Evolutionary conservation across 1,140 invertebrate genomes (phyloP), one percentile per base, ranked within the genome.

Genomic region (Drosophila parvula): DNA sequence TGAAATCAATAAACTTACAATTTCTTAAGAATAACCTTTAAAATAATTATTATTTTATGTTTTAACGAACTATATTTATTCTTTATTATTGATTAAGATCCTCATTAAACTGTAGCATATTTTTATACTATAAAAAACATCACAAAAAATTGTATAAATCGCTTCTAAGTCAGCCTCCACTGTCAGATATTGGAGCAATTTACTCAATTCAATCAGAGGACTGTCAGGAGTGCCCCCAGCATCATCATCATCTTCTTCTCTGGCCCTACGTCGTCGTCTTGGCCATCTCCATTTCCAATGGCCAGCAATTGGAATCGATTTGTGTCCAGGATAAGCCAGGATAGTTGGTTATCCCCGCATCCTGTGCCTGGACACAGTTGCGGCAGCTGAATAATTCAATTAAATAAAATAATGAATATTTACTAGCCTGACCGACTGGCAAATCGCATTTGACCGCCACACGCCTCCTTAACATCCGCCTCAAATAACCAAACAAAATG

Each of bases 321-420:
- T 64, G 62, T 64, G n/a, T 27, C 14, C 61, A 43, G 61, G 61
- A 32, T 44, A 32, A 64, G 47, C 45, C 61, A 32, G 51, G 38
- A 44, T 47, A 62, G 32, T 41, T 36, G 65, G 47, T 43, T 67
- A 43, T 12, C 50, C 36, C 32, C 2, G 30, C 47, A 51, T 65
- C 65, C 38, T 53, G 60, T 53, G 60, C 38, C 47, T 38, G 60
- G 38, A 51, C 65, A 65, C 70, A 74, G 67, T 40, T 47, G 43
- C n/a, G 74, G 40, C 56, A 43, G 63, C 59, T 85, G 81, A 85
- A 85, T 85, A 85, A 85, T 85, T 85, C 81, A 81, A 85, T 86
- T 85, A 81, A 79, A 81, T 69, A 62, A 86, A 81, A 81, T 86
- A 86, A 85, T 85, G 82, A 85, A 86, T 85, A 81, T 84, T 84